Percentiles rank a stretch among this genome's conserved stretches.
Conservation (phyloP, 53 echinoderm and acorn worm species). For the Pentamera pediparva region DNA sequence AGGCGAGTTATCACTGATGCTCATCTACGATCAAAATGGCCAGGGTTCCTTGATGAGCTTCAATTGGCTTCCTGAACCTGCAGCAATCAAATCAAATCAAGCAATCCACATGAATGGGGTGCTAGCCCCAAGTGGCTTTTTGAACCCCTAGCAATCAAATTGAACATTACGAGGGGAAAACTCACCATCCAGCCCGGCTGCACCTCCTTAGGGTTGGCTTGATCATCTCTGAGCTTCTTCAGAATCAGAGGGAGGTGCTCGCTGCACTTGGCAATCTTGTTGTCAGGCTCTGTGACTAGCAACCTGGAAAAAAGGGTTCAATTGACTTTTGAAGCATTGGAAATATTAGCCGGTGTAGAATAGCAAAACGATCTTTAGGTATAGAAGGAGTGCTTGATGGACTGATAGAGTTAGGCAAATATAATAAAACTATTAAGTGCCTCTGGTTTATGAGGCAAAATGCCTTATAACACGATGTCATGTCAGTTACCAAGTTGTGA, state of each 20-base stretch:
- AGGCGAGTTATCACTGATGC: too few relatives aligned
- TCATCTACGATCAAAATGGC: too few relatives aligned
- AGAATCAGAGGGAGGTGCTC: slow-evolving; percentile 69
- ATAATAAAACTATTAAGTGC: too few relatives aligned
- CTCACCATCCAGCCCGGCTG: slow-evolving; percentile 88
- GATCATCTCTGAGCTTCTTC: slow-evolving; percentile 53
- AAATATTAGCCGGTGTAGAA: background rate
- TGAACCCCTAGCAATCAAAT: too few relatives aligned
- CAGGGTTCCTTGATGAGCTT: too few relatives aligned
- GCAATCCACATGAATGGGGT: background rate
- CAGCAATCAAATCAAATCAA: too few relatives aligned
- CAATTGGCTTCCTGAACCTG: too few relatives aligned
- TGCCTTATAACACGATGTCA: too few relatives aligned
- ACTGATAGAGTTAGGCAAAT: too few relatives aligned
- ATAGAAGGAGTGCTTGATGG: too few relatives aligned
- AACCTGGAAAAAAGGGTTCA: background rate
- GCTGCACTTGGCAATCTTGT: background rate
- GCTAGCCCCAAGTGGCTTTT: too few relatives aligned
- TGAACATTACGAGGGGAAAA: background rate
- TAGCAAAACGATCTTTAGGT: background rate
- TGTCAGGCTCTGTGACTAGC: slow-evolving; percentile 16
- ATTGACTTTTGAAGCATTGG: background rate
- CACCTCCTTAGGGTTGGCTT: slow-evolving; percentile 21
- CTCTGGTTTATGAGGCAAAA: too few relatives aligned
- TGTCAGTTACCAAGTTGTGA: background rate